Conservation (phyloP, 2,113 vertebrate genomes). For the Struthidea cinerea region DNA sequence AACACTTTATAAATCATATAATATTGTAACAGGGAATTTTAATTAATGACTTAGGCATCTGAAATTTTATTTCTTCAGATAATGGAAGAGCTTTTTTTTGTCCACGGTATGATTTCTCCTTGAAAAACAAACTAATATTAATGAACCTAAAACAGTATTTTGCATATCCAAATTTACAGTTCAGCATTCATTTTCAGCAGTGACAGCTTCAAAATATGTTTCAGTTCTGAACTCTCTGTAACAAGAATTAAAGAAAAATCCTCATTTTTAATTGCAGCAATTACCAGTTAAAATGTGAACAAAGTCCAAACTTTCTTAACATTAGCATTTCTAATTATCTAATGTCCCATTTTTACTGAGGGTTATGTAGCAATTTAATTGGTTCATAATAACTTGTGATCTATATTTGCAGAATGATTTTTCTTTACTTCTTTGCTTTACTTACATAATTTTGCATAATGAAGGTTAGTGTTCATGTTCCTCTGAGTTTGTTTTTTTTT, state of each 20-base stretch:
- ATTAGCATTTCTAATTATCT: conserved; percentile 57
- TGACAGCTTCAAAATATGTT: conserved; percentile 4
- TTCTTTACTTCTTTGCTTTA: conserved; percentile 10
- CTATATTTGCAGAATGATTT: conserved; percentile 38
- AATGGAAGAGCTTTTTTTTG: neutral
- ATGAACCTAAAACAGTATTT: neutral
- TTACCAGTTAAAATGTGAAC: conserved; percentile 23
- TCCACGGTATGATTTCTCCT: neutral
- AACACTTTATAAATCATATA: neutral
- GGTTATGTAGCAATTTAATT: conserved; percentile 39
- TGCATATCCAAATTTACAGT: neutral
- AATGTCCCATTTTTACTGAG: conserved; percentile 29
- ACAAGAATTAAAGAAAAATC: conserved; percentile 3
- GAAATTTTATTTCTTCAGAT: neutral
- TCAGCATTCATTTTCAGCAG: neutral
- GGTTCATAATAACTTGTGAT: conserved; percentile 41
- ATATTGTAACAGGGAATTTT: neutral
- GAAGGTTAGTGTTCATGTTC: neutral
- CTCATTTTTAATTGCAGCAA: conserved; percentile 49
- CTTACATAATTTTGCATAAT: conserved; percentile 54
- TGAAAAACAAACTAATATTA: neutral
- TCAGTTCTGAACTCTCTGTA: neutral
- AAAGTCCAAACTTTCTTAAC: conserved; percentile 10
- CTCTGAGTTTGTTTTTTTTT: neutral
- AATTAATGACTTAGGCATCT: neutral